A percentile compares a stretch with the other conserved stretches of the same genome.
Evolutionary conservation across 2,888 invertebrate genomes (phyloP).

Genomic region (Zygothrica quintamaculata): DNA sequence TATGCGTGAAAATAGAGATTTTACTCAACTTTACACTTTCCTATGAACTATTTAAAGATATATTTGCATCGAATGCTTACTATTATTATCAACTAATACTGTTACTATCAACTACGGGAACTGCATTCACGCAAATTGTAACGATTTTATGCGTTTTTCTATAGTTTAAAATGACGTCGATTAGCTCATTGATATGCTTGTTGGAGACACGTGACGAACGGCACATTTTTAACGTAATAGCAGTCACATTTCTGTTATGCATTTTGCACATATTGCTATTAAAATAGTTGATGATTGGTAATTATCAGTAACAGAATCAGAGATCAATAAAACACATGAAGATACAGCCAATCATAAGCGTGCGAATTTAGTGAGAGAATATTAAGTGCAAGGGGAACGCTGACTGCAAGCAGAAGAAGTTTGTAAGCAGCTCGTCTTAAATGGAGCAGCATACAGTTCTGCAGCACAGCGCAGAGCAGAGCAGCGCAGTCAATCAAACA

Average conservation of each 20-base stretch:
- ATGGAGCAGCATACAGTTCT: constrained; percentile 32
- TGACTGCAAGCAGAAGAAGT: constrained; percentile 12
- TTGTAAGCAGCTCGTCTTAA: constrained; percentile 29
- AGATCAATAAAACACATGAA: constrained; percentile 32
- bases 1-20: too few species aligned
- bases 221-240: constrained; percentile 58
- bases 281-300: constrained; percentile 15
- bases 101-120: not conserved
- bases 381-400: not conserved
- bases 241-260: constrained; percentile 14
- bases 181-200: constrained; percentile 15
- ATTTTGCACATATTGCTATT: constrained; percentile 8
- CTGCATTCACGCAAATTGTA: constrained; percentile 20
- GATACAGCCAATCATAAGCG: constrained; percentile 51
- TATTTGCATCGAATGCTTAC: too few species aligned
- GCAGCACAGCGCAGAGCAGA: constrained; percentile 28
- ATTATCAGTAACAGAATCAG: constrained; percentile 46
- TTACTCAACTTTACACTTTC: too few species aligned
- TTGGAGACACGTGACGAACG: constrained; percentile 43
- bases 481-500: constrained; percentile 26
- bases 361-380: constrained; percentile 38
- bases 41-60: too few species aligned
- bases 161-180: constrained; percentile 39
- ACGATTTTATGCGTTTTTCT: constrained; percentile 26
- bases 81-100: too few species aligned